phyloP scores from a whole-genome alignment of 2,888 invertebrate genomes.

The Bedellia somnulentella region DNA sequence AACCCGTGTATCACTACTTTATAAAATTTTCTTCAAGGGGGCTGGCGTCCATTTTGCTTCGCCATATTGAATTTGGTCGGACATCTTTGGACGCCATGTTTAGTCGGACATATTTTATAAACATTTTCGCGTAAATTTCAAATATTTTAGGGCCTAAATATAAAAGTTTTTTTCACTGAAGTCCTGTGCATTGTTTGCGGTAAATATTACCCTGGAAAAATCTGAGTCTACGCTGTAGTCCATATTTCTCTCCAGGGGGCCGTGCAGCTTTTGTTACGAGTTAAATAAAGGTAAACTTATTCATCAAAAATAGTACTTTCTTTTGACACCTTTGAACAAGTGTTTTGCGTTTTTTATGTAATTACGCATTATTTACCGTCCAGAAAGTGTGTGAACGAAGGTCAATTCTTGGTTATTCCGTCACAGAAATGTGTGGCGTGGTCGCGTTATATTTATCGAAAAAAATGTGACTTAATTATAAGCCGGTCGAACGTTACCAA shows the following conservation, averaged over 20 bases:
- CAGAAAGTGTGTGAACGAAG: constrained; percentile 27
- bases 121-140: constrained; percentile 66
- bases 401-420: constrained; percentile 28
- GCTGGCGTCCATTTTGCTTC: constrained; percentile 58
- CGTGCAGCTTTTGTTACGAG: constrained; percentile 54
- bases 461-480: constrained; percentile 21
- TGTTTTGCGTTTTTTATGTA: constrained; percentile 48
- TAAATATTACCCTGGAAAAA: constrained; percentile 38
- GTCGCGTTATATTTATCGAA: constrained; percentile 43
- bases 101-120: constrained; percentile 76
- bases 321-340: constrained; percentile 57
- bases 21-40: constrained; percentile 15
- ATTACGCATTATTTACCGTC: constrained; percentile 23
- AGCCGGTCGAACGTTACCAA: constrained; percentile 30
- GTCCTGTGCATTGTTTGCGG: constrained; percentile 32
- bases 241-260: constrained; percentile 48
- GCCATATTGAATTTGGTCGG: constrained; percentile 65
- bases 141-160: constrained; percentile 55
- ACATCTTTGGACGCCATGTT: constrained; percentile 74
- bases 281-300: constrained; percentile 60
- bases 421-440: constrained; percentile 32
- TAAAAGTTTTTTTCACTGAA: constrained; percentile 54
- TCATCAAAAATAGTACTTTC: constrained; percentile 44
- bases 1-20: constrained; percentile 24
- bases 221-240: constrained; percentile 45